Base-by-base conservation (phyloP, 2,797 vertebrate genomes). In the Falco peregrinus region DNA sequence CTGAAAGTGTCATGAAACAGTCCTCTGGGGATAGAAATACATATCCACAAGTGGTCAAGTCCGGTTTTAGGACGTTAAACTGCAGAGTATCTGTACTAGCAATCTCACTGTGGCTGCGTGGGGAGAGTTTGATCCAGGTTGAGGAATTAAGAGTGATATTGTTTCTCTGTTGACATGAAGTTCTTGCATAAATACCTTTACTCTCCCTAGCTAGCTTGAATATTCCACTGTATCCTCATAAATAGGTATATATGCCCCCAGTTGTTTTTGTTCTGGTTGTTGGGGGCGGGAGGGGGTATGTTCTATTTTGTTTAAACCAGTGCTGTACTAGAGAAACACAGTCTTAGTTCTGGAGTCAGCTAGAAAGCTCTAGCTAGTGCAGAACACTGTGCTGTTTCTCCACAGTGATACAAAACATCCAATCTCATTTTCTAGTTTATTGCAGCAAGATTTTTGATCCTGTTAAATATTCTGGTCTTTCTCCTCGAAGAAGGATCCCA, bases 101-200 rank as follows among this genome's bases (percentile, higher is more conserved):
- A 22, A 51, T 39, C 48, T 59, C 9, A 3, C 2, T 16, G 68
- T 57, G 83, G 84, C 37, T 45, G 1, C 11, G 0, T 0, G 3
- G 47, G 43, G 12, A 21, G 18, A 39, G 41, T 37, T 57, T 41
- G 35, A 9, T 29, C 18, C 0, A n/a, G 61, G 37, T 16, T 43
- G 45, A 84, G 25, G 69, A 77, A 16, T 18, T 31, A 13, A 43
- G 41, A 60, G 26, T 26, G 5, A 61, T 61, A 8, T 2, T 18
- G 68, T 69, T 85, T 85, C 73, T 68, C 0, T 50, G 6, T 12
- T 35, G 60, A 43, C 69, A 53, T 16, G 24, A 59, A 51, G 57
- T 45, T 74, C 24, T 80, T 61, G 53, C 48, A 20, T 56, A 31
- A 64, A 21, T 65, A 57, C 4, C 31, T 18, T 54, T 16, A 37